Evolutionary conservation across 2,797 vertebrate genomes (phyloP).

Genomic region (Hydrocynus forskahlii): DNA sequence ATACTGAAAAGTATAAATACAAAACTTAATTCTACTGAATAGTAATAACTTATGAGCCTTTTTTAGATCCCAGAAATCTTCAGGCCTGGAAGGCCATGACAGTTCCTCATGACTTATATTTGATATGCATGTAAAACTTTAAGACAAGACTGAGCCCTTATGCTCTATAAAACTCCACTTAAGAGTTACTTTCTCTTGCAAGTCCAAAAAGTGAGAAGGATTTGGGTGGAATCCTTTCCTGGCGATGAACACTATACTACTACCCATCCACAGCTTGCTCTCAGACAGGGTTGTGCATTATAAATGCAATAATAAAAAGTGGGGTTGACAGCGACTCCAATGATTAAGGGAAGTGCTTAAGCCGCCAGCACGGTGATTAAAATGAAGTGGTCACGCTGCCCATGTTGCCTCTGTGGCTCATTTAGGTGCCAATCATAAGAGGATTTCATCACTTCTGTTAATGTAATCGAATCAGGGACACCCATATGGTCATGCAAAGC

Average conservation of each 20-base stretch:
- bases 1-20: too few relatives aligned
- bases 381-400: conserved; percentile 41
- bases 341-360: conserved; percentile 61
- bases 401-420: conserved; percentile 18
- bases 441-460: conserved; percentile 68
- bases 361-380: conserved; percentile 62
- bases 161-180: too few relatives aligned
- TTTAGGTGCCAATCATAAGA: conserved; percentile 61
- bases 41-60: too few relatives aligned
- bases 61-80: too few relatives aligned
- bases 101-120: too few relatives aligned
- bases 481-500: conserved; percentile 50
- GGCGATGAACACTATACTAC: not conserved
- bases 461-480: conserved; percentile 65
- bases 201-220: too few relatives aligned
- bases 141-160: too few relatives aligned
- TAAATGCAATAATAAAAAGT: conserved; percentile 44
- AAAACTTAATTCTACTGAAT: too few relatives aligned
- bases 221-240: too few relatives aligned
- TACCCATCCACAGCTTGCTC: not conserved
- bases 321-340: conserved; percentile 16
- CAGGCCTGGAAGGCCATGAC: too few relatives aligned
- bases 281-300: not conserved
- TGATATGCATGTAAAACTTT: too few relatives aligned
- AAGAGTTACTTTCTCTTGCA: too few relatives aligned